Evolutionary conservation across 2,113 vertebrate genomes (phyloP).

Genomic region (Tichodroma muraria): DNA sequence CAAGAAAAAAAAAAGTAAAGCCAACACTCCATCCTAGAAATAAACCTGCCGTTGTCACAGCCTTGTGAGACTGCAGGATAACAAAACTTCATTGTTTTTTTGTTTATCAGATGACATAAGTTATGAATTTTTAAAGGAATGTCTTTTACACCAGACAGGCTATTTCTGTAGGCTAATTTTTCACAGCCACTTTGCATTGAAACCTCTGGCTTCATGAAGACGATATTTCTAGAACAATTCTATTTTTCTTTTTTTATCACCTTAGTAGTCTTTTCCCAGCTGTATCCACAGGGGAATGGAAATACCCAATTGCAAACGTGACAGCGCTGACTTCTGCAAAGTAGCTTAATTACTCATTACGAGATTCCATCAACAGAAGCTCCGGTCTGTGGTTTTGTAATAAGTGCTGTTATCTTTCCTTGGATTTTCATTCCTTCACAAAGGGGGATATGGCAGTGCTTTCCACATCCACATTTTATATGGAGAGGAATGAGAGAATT

Average conservation of each 20-base stretch:
- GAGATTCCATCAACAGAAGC: constrained; percentile 74
- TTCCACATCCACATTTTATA: constrained; percentile 72
- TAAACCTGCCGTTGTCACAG: not conserved
- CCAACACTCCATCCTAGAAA: not conserved
- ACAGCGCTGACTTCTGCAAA: constrained; percentile 69
- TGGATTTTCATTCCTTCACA: constrained; percentile 81
- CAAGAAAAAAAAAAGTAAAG: not conserved
- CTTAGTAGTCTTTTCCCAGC: constrained; percentile 64
- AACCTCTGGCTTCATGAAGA: constrained; percentile 1
- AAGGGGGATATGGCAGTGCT: constrained; percentile 58
- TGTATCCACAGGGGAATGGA: constrained; percentile 61
- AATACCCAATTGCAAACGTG: constrained; percentile 61
- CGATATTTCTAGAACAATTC: constrained; percentile 56
- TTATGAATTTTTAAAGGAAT: constrained; percentile 14
- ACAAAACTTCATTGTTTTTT: not conserved
- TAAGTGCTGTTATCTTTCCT: constrained; percentile 71
- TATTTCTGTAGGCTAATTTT: constrained; percentile 39
- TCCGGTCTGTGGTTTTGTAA: constrained; percentile 75
- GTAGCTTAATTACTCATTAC: constrained; percentile 80
- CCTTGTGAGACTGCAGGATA: not conserved
- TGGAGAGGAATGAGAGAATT: constrained; percentile 66
- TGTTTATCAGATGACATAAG: not conserved
- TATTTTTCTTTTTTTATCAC: constrained; percentile 62
- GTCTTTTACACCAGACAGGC: constrained; percentile 10
- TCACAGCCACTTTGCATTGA: constrained; percentile 12